Percentiles rank a stretch among this genome's conserved stretches.
phyloP scores from a whole-genome alignment of 2,888 invertebrate species.

The Lepidocyrtoides sp. region DNA sequence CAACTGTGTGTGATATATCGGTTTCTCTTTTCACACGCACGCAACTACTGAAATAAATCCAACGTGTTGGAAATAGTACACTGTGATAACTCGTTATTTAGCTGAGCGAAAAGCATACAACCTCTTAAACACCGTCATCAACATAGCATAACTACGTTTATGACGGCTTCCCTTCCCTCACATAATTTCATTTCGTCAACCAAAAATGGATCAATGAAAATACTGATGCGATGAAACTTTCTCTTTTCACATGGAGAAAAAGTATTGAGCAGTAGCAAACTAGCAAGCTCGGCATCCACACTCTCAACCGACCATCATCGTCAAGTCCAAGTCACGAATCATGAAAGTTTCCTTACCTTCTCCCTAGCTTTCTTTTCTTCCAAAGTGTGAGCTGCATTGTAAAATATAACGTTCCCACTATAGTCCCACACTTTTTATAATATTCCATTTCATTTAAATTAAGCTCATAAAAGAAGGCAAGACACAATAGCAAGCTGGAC shows the following conservation, averaged over 20 bases:
- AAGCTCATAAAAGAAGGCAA: not conserved
- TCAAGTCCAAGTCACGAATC: not conserved
- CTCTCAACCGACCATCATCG: not conserved
- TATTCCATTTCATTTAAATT: not conserved
- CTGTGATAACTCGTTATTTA: no score
- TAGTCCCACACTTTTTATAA: no score
- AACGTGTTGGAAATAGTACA: not conserved
- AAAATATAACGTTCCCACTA: no score
- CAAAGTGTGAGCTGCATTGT: not conserved
- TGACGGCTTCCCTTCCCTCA: not conserved
- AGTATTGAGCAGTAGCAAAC: not conserved
- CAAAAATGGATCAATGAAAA: conserved; percentile 67
- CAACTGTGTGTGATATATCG: not conserved
- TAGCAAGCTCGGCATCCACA: not conserved
- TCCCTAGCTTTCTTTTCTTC: not conserved
- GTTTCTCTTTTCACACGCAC: conserved; percentile 10
- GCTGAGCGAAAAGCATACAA: no score
- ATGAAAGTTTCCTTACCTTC: conserved; percentile 41
- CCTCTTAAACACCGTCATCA: not conserved
- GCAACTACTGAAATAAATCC: not conserved
- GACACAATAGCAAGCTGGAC: not conserved
- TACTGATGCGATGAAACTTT: conserved; percentile 38
- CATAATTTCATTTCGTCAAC: conserved; percentile 34
- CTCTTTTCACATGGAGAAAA: not conserved
- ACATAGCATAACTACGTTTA: not conserved